Evolutionary conservation across 2,797 vertebrate species (phyloP), one percentile per base, ranked within the genome.

Genomic region (Fundulus diaphanus): DNA sequence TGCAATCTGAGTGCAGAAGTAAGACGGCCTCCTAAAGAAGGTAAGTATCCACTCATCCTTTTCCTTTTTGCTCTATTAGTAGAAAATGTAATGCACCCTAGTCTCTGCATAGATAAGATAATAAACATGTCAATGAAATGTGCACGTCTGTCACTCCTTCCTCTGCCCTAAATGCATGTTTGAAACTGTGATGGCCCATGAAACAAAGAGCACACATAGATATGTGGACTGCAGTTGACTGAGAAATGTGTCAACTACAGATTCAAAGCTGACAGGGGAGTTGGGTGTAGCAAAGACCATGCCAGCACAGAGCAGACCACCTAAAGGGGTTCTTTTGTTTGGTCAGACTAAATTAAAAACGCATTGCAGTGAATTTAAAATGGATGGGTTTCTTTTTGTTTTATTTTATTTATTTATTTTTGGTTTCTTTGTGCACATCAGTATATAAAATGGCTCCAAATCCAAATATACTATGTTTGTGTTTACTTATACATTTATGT

Each of bases 1-100:
- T 99, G 98, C 97, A 99, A 99, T 88, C 96, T 99, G 86, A 99
- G 96, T 80, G 96, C 97, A 57, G 98, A 99, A 96, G 97, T 97
- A 88, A 98, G 97, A 83, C 95, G 97, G 69, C 97, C 98, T 0
- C 96, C 97, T 77, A 99, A 99, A 95, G 98, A 99, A 97, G 98
- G 98, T 99, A 96, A 96, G 98, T 96, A 93, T 92, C 76, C 82
- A 78, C 56, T 82, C 74, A 31, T 63, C 48, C 81, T 82, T 29
- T 61, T 81, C 3, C 6, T 75, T n/a, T 73, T 67, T 87, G 86
- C 82, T 87, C 74, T 89, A 73, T 40, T 80, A 90, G 70, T 80
- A 54, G 33, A 84, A 88, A 82, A 81, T 44, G 70, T 87, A 82
- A 81, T 79, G 78, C 80, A 81, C 73, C 68, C 33, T 76, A 78